Evolutionary conservation across 2,797 vertebrate genomes (phyloP), one percentile per base, ranked within the genome.

Genomic region (Oreochromis mossambicus): DNA sequence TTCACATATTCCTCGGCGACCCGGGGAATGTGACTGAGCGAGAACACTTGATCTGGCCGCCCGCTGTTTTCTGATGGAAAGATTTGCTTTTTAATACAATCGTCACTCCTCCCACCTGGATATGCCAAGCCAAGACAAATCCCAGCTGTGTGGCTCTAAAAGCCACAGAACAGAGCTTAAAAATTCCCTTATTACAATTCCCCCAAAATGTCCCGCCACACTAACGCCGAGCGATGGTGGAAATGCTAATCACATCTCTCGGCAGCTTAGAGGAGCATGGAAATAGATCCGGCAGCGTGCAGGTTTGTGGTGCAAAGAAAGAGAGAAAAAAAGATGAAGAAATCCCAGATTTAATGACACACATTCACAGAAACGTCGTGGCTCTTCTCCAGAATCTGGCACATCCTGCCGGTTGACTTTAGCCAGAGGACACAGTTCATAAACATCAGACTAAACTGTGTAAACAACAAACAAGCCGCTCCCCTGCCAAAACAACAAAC

Each of bases 81-180:
- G 94, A 96, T 96, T 96, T 95, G 94, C 95, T 95, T 95, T 95
- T 95, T 96, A 96, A 96, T 95, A 96, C 95, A 95, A 95, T 95
- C 92, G 92, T 95, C 94, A 93, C 91, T 95, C 93, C 92, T 96
- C 94, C 94, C 94, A 95, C 95, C 95, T 94, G 94, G 92, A 95
- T 92, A 87, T 91, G 94, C 93, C 91, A 89, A 86, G 91, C 93
- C 94, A 90, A 95, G 93, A 95, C 95, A 95, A 96, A 96, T 95
- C 96, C 93, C 95, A 95, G 92, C 95, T 94, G 95, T 94, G 93
- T 92, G 91, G 91, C 92, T 94, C 93, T 90, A 87, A 92, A 75
- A 95, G 94, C 92, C 93, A 70, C 41, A 26, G 91, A 91, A 94
- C 93, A 85, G 93, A 90, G 91, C 93, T 94, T 92, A 92, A 94